These are phyloP conservation scores for Cheilosia vernalis DNA, from an alignment of 2,888 invertebrate species.

Conservation along the genomic window DNA sequence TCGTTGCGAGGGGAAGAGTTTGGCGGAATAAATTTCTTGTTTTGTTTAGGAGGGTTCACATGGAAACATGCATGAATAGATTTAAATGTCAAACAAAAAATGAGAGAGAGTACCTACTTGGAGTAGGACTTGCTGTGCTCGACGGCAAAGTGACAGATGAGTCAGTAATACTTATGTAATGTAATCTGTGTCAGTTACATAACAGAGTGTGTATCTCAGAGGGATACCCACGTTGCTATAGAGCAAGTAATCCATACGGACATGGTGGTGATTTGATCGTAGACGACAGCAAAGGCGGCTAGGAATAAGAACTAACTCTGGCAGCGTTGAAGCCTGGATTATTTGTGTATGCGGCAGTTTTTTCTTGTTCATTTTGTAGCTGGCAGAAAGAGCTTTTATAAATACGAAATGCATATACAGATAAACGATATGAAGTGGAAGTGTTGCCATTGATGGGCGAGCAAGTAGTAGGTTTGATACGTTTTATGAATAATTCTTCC, in stretches of 20 bases:
- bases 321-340: slow-evolving; percentile 20
- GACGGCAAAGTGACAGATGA: slow-evolving; percentile 48
- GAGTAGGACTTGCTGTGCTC: neutral
- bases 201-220: slow-evolving; percentile 19
- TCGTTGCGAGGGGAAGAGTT: slow-evolving; percentile 48
- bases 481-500: too few species aligned
- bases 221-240: slow-evolving; percentile 17
- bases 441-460: slow-evolving; percentile 41
- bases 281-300: neutral
- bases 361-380: slow-evolving; percentile 27
- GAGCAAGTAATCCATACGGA: slow-evolving; percentile 16
- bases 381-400: slow-evolving; percentile 37
- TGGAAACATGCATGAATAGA: slow-evolving; percentile 54
- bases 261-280: neutral
- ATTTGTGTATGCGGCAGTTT: slow-evolving; percentile 40
- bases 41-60: slow-evolving; percentile 55
- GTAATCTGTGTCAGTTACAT: slow-evolving; percentile 53
- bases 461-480: neutral
- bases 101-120: slow-evolving; percentile 2
- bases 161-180: slow-evolving; percentile 63
- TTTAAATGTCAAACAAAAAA: slow-evolving; percentile 32
- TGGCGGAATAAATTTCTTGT: slow-evolving; percentile 30
- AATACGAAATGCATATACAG: slow-evolving; percentile 6
- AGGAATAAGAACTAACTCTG: slow-evolving; percentile 21
- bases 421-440: slow-evolving; percentile 9